Base-by-base conservation (phyloP, 2,888 invertebrate genomes). In the Physocephala rufipes region DNA sequence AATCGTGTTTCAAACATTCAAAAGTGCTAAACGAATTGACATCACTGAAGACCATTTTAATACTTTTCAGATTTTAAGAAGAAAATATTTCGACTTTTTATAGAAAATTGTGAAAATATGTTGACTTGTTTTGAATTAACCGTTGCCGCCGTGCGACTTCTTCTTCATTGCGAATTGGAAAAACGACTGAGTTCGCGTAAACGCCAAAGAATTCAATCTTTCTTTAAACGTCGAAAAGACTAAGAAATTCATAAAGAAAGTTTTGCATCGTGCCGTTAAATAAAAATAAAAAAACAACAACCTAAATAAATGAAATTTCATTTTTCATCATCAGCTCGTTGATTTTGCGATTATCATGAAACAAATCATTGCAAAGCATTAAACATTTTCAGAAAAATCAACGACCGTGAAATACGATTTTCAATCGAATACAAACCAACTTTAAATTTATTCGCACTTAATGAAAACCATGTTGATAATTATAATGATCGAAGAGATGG, bases 141-240 rank as follows among this genome's bases (percentile, higher is more conserved):
- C 75, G 64, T 76, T 74, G 73, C 73, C n/a, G n/a, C n/a, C 77
- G 79, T 74, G 76, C 82, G 81, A 80, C 82, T 81, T 83, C 81
- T 80, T 78, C 79, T 79, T 82, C 83, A 83, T 83, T 81, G 81
- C 83, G 83, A 79, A 80, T 80, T 75, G 58, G 72, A 71, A 72
- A 74, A 72, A 70, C 72, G 76, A 78, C 76, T 78, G 78, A 64
- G 43, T 61, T 49, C 72, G 51, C 71, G 73, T 71, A 43, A 61
- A 51, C 68, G 47, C 53, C 59, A 53, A 71, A 74, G 74, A 71
- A 73, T 65, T 68, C 71, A 73, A 45, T 43, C 5, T 58, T 45
- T 70, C 51, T n/a, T n/a, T 24, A 36, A 67, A 59, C 21, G 15
- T 28, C 66, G 51, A n/a, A n/a, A 36, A 36, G 64, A 24, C 16